Base-by-base conservation (phyloP, 2,113 vertebrate genomes). In the Daubentonia madagascariensis region DNA sequence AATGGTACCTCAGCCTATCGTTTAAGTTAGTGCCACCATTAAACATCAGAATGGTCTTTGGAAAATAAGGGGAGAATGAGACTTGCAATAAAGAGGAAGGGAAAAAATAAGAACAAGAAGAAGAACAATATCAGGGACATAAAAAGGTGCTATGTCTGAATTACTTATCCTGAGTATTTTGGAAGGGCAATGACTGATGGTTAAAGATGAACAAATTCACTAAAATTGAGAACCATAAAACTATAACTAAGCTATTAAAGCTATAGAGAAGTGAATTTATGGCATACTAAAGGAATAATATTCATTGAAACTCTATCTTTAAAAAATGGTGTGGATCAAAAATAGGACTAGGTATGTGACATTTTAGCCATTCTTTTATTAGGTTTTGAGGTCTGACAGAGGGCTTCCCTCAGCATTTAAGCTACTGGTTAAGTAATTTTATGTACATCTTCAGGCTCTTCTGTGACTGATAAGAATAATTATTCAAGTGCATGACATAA, bases 241-340 rank as follows among this genome's bases (percentile, higher is more conserved):
- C 70, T 88, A 88, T 85, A 94, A 45, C 12, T 75, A 78, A 96
- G 28, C 18, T 93, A 76, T 89, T 92, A 54, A 86, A 95, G 18
- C 52, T 76, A 84, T n/a, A 79, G 68, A 81, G 50, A 96, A 61
- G 59, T 61, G 50, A 97, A 96, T 89, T 93, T 94, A 87, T 83
- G 68, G 23, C 50, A 93, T 80, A 70, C 20, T 92, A 94, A 88
- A 97, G 52, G 23, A 96, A 91, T 83, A 96, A 89, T 91, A 93
- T 94, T 97, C 96, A 91, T 91, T 79, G 89, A 97, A 97, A 96
- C 50, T 59, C 52, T 93, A 73, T 83, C 85, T 76, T 57, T 61
- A 52, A 84, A 95, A 96, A 94, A 89, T 95, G 72, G 63, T 22
- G 79, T 35, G 84, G 67, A 93, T 97, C 2, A 89, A 96, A 97